phyloP scores from a whole-genome alignment of 2,113 vertebrate species.

The Megaceryle torquata region DNA sequence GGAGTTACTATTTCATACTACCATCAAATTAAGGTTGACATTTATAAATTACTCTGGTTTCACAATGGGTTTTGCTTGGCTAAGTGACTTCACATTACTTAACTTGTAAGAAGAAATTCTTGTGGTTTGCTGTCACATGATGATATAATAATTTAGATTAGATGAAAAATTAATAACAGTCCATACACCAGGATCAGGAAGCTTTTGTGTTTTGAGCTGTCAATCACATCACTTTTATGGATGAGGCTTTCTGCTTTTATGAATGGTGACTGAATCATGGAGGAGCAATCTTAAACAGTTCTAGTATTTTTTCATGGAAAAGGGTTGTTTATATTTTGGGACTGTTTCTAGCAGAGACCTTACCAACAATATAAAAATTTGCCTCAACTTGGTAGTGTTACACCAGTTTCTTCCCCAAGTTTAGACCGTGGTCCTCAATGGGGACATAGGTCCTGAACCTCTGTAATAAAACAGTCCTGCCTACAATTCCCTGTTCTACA shows the following conservation, averaged over 20 bases:
- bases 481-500: neutral
- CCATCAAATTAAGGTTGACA: constrained; percentile 50
- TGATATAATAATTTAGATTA: constrained; percentile 29
- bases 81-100: constrained; percentile 52
- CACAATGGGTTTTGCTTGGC: constrained; percentile 57
- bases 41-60: constrained; percentile 60
- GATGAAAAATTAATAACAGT: constrained; percentile 51
- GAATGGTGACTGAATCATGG: neutral
- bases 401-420: neutral
- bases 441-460: neutral
- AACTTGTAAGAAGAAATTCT: constrained; percentile 37
- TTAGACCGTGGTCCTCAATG: neutral
- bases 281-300: neutral
- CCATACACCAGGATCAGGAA: constrained; percentile 8
- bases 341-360: neutral
- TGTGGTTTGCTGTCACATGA: constrained; percentile 43
- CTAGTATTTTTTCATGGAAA: neutral
- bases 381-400: neutral
- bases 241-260: neutral
- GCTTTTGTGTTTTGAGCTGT: constrained; percentile 21
- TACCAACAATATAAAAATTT: neutral
- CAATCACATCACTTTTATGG: neutral
- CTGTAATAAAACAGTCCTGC: neutral
- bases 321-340: neutral
- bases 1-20: constrained; percentile 24